A percentile compares a stretch with the other conserved stretches of the same genome.
phyloP scores from a whole-genome alignment of 2,888 invertebrate genomes.

The Phyllotreta cruciferae region DNA sequence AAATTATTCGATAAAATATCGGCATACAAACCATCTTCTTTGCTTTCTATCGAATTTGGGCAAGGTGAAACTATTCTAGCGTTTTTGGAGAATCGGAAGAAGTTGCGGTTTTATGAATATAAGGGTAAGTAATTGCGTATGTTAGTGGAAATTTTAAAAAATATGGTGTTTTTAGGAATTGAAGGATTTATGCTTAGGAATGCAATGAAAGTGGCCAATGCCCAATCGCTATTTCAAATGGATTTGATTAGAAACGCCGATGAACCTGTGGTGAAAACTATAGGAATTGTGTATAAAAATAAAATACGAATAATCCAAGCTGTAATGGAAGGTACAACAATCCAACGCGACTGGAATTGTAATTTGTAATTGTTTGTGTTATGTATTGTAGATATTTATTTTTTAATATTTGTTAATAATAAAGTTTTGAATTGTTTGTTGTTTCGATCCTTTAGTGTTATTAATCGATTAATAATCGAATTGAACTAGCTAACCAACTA shows the following conservation, averaged over 20 bases:
- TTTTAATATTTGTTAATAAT: slow-evolving; percentile 8
- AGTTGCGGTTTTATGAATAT: slow-evolving; percentile 61
- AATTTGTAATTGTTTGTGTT: slow-evolving; percentile 28
- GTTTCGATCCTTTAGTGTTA: too few species aligned
- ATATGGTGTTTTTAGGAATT: slow-evolving; percentile 53
- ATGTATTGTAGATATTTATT: slow-evolving; percentile 8
- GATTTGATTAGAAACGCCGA: slow-evolving; percentile 47
- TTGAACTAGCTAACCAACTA: too few species aligned
- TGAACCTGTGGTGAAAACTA: slow-evolving; percentile 48
- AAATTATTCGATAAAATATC: slow-evolving; percentile 63
- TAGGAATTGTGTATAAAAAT: slow-evolving; percentile 56
- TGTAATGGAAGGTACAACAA: slow-evolving; percentile 59
- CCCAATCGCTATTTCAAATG: slow-evolving; percentile 55
- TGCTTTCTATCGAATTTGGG: slow-evolving; percentile 58
- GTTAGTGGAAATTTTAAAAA: background rate
- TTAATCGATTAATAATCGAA: too few species aligned
- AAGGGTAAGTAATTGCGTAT: slow-evolving; percentile 53
- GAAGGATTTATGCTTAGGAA: slow-evolving; percentile 59
- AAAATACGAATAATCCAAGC: slow-evolving; percentile 58
- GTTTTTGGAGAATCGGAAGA: slow-evolving; percentile 59
- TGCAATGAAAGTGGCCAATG: slow-evolving; percentile 52
- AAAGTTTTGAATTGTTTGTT: background rate
- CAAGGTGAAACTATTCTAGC: slow-evolving; percentile 63
- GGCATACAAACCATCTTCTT: slow-evolving; percentile 61
- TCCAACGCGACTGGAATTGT: slow-evolving; percentile 53